Evolutionary conservation across 2,888 invertebrate species (phyloP).

Genomic region (Troides helena): DNA sequence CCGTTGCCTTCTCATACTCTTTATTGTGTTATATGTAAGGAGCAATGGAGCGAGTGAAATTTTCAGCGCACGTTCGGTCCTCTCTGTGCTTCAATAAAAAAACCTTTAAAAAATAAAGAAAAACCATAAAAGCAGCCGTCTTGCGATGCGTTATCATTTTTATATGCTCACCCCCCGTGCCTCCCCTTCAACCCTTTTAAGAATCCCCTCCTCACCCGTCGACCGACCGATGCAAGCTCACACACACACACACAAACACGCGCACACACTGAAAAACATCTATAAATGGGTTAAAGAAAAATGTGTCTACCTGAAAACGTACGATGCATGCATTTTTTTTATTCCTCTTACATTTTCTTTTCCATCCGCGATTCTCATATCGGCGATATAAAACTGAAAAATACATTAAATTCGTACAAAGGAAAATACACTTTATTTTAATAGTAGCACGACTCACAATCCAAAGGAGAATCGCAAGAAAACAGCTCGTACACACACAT

Average conservation of each 20-base stretch:
- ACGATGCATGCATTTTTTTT: conserved; percentile 76
- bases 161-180: conserved; percentile 61
- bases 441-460: conserved; percentile 42
- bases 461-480: conserved; percentile 45
- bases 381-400: conserved; percentile 80
- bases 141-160: conserved; percentile 81
- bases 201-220: conserved; percentile 39
- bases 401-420: conserved; percentile 62
- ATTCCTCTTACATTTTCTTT: conserved; percentile 77
- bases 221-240: conserved; percentile 59
- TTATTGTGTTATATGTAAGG: conserved; percentile 30
- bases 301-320: conserved; percentile 81
- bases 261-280: conserved; percentile 52
- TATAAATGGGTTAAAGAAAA: conserved; percentile 81
- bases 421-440: conserved; percentile 42
- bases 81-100: conserved; percentile 62
- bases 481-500: conserved; percentile 67
- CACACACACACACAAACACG: conserved; percentile 51
- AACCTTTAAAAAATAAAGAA: conserved; percentile 77
- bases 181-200: conserved; percentile 52
- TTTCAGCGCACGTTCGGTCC: conserved; percentile 39
- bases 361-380: conserved; percentile 80
- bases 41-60: conserved; percentile 38
- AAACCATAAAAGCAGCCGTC: conserved; percentile 80
- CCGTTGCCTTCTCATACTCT: too few species aligned